Base-by-base conservation (phyloP, 2,113 vertebrate genomes). In the Phyllostomus discolor region DNA sequence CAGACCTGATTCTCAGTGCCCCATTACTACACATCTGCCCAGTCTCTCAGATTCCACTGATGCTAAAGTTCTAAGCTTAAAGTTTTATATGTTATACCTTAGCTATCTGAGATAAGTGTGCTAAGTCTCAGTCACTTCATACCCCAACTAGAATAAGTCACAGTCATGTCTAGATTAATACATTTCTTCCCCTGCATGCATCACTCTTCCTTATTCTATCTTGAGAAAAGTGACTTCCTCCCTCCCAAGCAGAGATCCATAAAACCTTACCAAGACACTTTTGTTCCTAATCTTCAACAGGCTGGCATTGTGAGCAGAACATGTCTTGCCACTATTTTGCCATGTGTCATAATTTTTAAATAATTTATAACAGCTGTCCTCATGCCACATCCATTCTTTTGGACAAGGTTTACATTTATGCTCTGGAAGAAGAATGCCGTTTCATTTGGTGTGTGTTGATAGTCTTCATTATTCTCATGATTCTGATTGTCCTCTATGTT, bases 331-430 rank as follows among this genome's bases (percentile, higher is more conserved):
- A 81, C 88, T 90, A 0, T 38, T 0, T 69, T 91, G 5, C 97
- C 97, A 98, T 0, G 92, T 88, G 16, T 6, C 0, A 22, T 0
- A 0, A 0, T 0, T 0, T 0, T 0, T 0, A 38, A 0, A 0
- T 5, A 15, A 0, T 6, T 9, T 0, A 8, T 96, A 97, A 33
- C 97, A 98, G 12, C 2, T 95, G 48, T 95, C 38, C 2, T 73
- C 59, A 20, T 88, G 70, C 97, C 97, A 98, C 0, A 2, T 3
- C 91, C 96, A 98, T 3, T 2, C 0, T 41, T 57, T 2, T 76
- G 96, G 96, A 6, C 97, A 98, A 94, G 97, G 97, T 38, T 94
- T 97, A 64, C 97, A 98, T 59, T 73, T 90, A 78, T 96, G 96
- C 15, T 16, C 97, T 98, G 81, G 11, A 97, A 94, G 20, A 87